Conservation (phyloP, 2,888 invertebrate genomes). For the Xylocampa areola region DNA sequence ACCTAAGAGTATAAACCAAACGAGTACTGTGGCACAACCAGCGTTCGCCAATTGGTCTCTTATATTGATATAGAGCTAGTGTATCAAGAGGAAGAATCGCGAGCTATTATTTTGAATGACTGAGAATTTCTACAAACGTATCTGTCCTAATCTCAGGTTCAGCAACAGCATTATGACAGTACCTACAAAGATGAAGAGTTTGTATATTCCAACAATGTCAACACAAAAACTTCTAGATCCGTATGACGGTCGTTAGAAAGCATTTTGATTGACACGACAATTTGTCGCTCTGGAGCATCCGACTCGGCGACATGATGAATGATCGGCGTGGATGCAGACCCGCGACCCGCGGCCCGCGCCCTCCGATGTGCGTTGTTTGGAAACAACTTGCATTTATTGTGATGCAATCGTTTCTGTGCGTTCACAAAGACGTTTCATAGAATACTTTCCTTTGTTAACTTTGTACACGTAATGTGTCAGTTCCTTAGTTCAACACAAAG, state of each 20-base stretch:
- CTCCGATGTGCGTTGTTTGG: constrained; percentile 9
- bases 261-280: constrained; percentile 53
- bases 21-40: neutral
- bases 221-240: constrained; percentile 10
- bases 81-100: too few relatives aligned
- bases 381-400: constrained; percentile 5
- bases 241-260: constrained; percentile 9
- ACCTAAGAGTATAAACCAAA: too few relatives aligned
- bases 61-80: neutral
- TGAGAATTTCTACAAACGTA: too few relatives aligned
- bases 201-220: constrained; percentile 1
- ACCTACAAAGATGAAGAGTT: neutral
- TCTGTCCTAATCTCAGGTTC: neutral
- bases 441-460: neutral
- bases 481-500: too few relatives aligned
- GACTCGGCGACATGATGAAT: constrained; percentile 12
- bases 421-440: too few relatives aligned
- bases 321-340: constrained; percentile 4
- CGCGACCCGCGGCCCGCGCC: constrained; percentile 2
- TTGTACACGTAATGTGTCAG: too few relatives aligned
- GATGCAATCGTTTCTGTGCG: neutral
- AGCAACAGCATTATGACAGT: neutral
- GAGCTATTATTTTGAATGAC: too few relatives aligned
- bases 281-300: constrained; percentile 45
- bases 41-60: neutral